Percentiles rank a stretch among this genome's conserved stretches.
phyloP scores from a whole-genome alignment of 2,113 vertebrate genomes.

The Equus quagga region DNA sequence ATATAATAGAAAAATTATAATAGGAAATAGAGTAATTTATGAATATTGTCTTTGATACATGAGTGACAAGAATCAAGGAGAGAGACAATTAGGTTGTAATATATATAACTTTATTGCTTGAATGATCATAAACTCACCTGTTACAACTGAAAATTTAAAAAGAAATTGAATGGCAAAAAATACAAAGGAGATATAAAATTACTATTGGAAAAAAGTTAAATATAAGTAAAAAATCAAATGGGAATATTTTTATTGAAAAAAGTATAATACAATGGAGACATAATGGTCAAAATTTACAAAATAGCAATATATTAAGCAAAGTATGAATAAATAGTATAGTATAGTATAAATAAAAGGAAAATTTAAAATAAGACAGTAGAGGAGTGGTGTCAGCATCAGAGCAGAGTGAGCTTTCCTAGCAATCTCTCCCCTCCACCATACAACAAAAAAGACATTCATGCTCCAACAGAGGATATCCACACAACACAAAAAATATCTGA shows the following conservation, averaged over 20 bases:
- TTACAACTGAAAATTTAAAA: neutral
- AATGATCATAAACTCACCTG: neutral
- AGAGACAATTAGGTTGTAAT: neutral
- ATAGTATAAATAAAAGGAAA: neutral
- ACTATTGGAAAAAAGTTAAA: constrained; percentile 27
- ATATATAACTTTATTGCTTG: neutral
- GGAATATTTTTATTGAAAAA: neutral
- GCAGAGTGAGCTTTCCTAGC: too few relatives aligned
- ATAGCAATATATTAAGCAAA: neutral
- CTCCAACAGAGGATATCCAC: too few relatives aligned
- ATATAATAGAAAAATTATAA: neutral
- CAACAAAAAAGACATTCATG: too few relatives aligned
- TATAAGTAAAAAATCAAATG: neutral
- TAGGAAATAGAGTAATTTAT: neutral
- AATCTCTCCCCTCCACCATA: too few relatives aligned
- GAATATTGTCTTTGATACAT: neutral
- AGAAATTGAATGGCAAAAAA: neutral
- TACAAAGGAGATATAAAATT: constrained; percentile 12
- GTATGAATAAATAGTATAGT: neutral
- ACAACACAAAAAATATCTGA: too few relatives aligned
- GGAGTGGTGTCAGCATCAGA: too few relatives aligned
- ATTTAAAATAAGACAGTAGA: neutral
- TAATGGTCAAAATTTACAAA: neutral
- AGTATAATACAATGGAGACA: neutral
- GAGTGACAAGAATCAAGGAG: neutral